Percentiles rank a stretch among this genome's conserved stretches.
phyloP scores from a whole-genome alignment of 2,888 invertebrate genomes.

The Agrypnus murinus region DNA sequence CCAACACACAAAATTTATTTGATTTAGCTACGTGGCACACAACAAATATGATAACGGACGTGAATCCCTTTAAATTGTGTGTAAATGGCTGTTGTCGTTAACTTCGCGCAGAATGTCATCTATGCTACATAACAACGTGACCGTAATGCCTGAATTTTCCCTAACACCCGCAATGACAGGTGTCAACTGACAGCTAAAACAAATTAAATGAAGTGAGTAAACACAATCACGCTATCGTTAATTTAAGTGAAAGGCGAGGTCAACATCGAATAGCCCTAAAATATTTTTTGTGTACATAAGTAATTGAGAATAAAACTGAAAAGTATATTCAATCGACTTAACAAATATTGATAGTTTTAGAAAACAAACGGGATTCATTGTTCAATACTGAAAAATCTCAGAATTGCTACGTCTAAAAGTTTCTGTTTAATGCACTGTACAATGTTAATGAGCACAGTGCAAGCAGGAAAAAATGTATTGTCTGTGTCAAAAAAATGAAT shows the following conservation, averaged over 20 bases:
- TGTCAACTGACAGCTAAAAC: conserved; percentile 29
- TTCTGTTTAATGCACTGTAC: too few relatives aligned
- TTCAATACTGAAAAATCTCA: too few relatives aligned
- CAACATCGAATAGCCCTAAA: neutral
- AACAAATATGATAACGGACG: neutral
- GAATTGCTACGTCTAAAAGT: too few relatives aligned
- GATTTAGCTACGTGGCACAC: conserved; percentile 1
- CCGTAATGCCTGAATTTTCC: conserved; percentile 16
- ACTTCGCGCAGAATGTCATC: conserved; percentile 9
- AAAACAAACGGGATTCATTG: too few relatives aligned
- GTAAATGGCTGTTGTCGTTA: conserved; percentile 17
- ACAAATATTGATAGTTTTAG: too few relatives aligned
- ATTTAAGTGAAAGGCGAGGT: conserved; percentile 32
- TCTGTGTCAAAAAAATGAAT: too few relatives aligned
- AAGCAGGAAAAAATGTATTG: too few relatives aligned
- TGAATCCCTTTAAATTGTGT: conserved; percentile 20
- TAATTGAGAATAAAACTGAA: too few relatives aligned
- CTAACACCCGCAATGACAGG: conserved; percentile 21
- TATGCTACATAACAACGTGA: conserved; percentile 21
- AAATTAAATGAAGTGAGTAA: conserved; percentile 27
- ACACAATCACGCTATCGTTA: conserved; percentile 33
- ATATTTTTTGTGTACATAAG: too few relatives aligned
- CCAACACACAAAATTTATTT: neutral
- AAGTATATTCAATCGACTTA: too few relatives aligned
- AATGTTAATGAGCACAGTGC: too few relatives aligned